Evolutionary conservation across 1,140 invertebrate species (phyloP), one percentile per base, ranked within the genome.

Genomic region (Agrypnia vestita): DNA sequence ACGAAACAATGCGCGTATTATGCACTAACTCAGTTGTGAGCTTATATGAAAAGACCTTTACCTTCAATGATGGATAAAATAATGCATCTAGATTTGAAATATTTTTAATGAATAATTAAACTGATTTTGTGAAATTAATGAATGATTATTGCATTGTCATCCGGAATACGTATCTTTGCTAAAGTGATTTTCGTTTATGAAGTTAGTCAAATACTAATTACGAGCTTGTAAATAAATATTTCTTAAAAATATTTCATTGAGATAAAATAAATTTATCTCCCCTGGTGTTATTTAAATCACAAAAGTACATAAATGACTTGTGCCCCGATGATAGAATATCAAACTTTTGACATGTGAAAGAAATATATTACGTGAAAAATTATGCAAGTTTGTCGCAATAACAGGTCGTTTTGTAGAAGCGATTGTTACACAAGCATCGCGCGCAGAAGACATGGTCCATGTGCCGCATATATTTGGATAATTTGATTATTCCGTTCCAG

Each of bases 391-490:
- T 46, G 21, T 47, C 25, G 53, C 47, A 72, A 72, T 47, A 80
- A 67, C 78, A 82, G 78, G 78, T 77, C 81, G 78, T 64, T 82
- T 74, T 82, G 73, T 62, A 51, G 15, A 71, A 35, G 62, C 44
- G 61, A 74, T 82, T 79, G 51, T 64, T 53, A 11, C 46, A n/a
- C 67, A 1, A 47, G 35, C 6, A 46, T 64, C 73, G 21, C 35
- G 59, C 44, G 49, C 78, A 55, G 75, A 73, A 75, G 43, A 78
- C 79, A 80, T 53, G 81, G 61, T 49, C 81, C 81, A 59, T 82
- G 81, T 76, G 81, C 74, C 51, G 76, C 76, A 79, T 79, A 79
- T 44, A 75, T 80, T 77, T 59, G 76, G 46, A 80, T 79, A 82
- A 82, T 82, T 78, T 62, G 53, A 82, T 80, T 79, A 64, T 49